Percentiles rank a stretch among this genome's conserved stretches.
Evolutionary conservation across 23 tunicate genomes (phyloP).

Genomic region (Oikopleura vanhoeffeni): DNA sequence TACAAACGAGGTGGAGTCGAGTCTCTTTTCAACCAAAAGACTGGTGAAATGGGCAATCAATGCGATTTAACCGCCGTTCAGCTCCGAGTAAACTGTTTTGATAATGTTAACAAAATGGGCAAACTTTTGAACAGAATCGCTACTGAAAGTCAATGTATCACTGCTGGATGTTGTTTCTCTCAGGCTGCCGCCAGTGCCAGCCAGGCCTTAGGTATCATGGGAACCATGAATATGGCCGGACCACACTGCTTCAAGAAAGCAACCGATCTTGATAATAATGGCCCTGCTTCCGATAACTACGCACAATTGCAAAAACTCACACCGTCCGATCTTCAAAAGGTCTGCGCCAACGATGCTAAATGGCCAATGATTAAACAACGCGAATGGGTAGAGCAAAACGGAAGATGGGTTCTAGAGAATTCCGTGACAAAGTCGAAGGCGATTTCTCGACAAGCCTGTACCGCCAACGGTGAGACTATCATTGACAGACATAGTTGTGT

Average conservation of each 20-base stretch:
- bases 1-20: conserved; percentile 8
- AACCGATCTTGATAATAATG: not conserved
- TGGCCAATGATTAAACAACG: not conserved
- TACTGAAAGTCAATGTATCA: not conserved
- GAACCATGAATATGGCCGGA: conserved; percentile 11
- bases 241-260: conserved; percentile 2
- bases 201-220: not conserved
- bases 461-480: not conserved
- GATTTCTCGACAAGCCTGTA: conserved; percentile 10
- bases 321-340: not conserved
- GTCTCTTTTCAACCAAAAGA: not conserved
- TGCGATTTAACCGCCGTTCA: not conserved
- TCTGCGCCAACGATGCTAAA: not conserved
- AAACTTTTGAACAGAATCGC: conserved; percentile 8
- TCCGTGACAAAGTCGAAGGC: not conserved
- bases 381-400: not conserved
- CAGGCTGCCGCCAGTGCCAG: not conserved
- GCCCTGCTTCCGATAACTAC: not conserved
- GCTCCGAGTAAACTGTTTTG: not conserved
- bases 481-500: not conserved
- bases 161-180: not conserved
- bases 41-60: not conserved
- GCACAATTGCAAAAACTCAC: not conserved
- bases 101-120: not conserved
- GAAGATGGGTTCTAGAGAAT: not conserved